Evolutionary conservation across 2,888 invertebrate species (phyloP).

Genomic region (Drosophila longiperda): DNA sequence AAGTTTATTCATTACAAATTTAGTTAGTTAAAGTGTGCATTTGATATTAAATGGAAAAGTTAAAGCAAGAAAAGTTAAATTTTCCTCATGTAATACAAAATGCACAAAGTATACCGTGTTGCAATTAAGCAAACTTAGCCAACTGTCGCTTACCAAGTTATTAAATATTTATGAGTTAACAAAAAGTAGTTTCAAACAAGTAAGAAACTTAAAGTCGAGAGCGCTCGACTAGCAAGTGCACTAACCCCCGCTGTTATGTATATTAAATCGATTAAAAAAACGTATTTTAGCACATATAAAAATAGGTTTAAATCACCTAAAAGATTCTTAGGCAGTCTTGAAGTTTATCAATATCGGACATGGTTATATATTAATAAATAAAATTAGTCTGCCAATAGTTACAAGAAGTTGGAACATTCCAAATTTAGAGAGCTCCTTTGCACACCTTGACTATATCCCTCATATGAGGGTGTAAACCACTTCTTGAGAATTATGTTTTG

Average conservation of each 20-base stretch:
- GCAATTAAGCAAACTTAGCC: not conserved
- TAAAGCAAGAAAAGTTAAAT: not conserved
- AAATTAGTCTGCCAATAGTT: not conserved
- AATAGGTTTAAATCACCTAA: not conserved
- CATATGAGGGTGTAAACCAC: too few species aligned
- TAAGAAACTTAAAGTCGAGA: not conserved
- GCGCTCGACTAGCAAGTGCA: not conserved
- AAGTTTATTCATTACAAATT: conserved; percentile 9
- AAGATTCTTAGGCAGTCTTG: not conserved
- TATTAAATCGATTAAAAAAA: not conserved
- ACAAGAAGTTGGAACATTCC: not conserved
- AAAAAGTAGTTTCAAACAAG: not conserved
- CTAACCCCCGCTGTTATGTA: not conserved
- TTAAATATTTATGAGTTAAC: conserved; percentile 12
- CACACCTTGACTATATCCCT: not conserved
- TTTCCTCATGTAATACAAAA: not conserved
- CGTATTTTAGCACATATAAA: not conserved
- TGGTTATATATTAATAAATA: not conserved
- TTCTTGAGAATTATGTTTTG: too few species aligned
- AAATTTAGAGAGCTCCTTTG: not conserved
- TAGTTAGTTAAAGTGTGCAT: conserved; percentile 7
- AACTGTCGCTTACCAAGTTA: not conserved
- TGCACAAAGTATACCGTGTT: not conserved
- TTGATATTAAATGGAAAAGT: conserved; percentile 1
- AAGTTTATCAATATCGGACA: not conserved